Evolutionary conservation across 2,113 vertebrate genomes (phyloP).

Genomic region (Grantiella picta): DNA sequence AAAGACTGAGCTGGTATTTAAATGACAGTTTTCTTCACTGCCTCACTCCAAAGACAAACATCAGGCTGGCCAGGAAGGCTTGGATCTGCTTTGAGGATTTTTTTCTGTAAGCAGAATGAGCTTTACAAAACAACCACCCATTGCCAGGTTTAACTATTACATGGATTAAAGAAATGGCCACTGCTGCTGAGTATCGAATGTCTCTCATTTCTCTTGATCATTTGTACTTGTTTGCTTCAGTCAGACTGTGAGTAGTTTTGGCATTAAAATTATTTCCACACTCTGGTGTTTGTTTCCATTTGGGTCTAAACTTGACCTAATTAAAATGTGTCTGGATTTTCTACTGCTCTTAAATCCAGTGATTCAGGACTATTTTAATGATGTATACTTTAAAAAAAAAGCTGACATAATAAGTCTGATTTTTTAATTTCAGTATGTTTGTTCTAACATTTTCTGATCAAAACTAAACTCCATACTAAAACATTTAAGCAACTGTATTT

Average conservation of each 20-base stretch:
- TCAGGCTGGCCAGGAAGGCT: background rate
- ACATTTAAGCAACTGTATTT: background rate
- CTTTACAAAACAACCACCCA: background rate
- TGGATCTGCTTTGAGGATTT: background rate
- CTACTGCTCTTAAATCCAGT: background rate
- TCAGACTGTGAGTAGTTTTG: background rate
- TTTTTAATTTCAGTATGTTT: background rate
- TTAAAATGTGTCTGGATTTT: background rate
- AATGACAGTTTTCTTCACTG: background rate
- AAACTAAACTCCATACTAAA: background rate
- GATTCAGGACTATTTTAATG: background rate
- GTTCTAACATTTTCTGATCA: background rate
- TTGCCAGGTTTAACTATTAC: background rate
- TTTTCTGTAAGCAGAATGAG: background rate
- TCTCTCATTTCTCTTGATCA: background rate
- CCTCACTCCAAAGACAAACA: background rate
- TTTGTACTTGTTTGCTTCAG: background rate
- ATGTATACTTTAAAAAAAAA: background rate
- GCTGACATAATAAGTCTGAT: background rate
- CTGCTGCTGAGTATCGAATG: background rate
- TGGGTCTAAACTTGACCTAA: background rate
- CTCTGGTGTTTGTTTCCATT: background rate
- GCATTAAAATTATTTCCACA: background rate
- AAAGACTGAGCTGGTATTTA: background rate
- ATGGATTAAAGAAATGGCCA: background rate